Conservation (phyloP, 92 coral and sea anemone species). For the Scolanthus callimorphus region DNA sequence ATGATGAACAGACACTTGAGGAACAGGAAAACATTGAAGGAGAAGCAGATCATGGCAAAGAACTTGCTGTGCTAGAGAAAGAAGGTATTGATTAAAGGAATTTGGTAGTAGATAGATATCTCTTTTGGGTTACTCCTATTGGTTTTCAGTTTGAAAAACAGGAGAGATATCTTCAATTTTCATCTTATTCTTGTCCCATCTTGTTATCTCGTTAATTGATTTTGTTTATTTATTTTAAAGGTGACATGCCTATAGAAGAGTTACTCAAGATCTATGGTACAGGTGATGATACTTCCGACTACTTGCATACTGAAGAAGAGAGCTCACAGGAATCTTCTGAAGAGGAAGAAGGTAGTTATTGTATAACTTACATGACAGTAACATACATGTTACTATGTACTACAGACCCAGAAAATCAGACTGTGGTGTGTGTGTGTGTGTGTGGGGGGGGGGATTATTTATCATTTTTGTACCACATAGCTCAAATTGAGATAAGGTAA, state of each 20-base stretch:
- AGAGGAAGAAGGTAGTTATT: slow-evolving; percentile 49
- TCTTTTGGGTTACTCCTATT: no score
- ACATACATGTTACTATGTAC: no score
- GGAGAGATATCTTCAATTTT: no score
- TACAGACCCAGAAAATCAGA: neutral
- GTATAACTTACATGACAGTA: no score
- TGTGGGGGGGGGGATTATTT: no score
- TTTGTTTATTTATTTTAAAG: slow-evolving; percentile 22
- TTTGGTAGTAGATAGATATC: no score
- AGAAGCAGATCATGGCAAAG: slow-evolving; percentile 65
- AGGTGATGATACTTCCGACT: slow-evolving; percentile 73
- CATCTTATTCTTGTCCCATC: neutral
- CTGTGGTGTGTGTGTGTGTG: neutral
- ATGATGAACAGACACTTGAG: slow-evolving; percentile 93
- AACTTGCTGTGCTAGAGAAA: slow-evolving; percentile 78
- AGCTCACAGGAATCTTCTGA: slow-evolving; percentile 74
- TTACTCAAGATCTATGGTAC: slow-evolving; percentile 76
- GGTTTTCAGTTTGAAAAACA: no score
- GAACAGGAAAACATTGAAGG: slow-evolving; percentile 80
- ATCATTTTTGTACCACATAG: no score
- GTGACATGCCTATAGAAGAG: slow-evolving; percentile 95
- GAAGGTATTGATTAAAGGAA: slow-evolving; percentile 69
- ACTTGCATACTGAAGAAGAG: slow-evolving; percentile 64
- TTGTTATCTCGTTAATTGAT: neutral
- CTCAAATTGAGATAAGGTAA: no score